Base-by-base conservation (phyloP, 2,888 invertebrate genomes). In the Tiliacea aurago region DNA sequence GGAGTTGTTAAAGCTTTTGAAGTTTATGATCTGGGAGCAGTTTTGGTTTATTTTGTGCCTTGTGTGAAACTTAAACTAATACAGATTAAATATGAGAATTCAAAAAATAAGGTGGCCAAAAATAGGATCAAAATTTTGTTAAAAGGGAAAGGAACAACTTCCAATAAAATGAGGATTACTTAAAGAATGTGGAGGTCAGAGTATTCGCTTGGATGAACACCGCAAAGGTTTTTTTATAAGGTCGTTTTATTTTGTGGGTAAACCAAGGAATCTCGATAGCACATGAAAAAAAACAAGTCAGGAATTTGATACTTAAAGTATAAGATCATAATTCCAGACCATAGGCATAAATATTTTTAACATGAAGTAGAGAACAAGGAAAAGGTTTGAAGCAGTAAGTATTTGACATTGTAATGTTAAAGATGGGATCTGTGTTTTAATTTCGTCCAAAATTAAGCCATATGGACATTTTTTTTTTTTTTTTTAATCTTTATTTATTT, bases 241-340 rank as follows among this genome's bases (percentile, higher is more conserved):
- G 9, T 7, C 20, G 7, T 45, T 63, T 72, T 64, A 53, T 78
- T 78, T 73, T 67, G 66, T 63, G 80, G 80, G 15, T n/a, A 43
- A 70, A 33, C 72, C 51, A 72, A 78, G 62, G 51, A 62, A 56
- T 62, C 61, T 56, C 55, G 20, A 41, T 37, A 53, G 62, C 51
- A 49, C 33, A 33, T 47, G 37, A 37, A 56, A 51, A 10, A 33
- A 18, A 65, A 79, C 65, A 51, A 55, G 74, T 62, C 37, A 41
- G 56, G 45, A 56, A 78, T 73, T 62, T 62, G 74, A 80, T 78
- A 80, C 10, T 56, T 45, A 0, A 1, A 66, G 47, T 4, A 37
- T 37, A n/a, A n/a, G 4, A 0, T 53, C 2, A 49, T 13, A 53
- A 23, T 33, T 51, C 20, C 28, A 37, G 13, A 63, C n/a, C 4